A percentile compares a stretch with the other conserved stretches of the same genome.
phyloP scores from a whole-genome alignment of 2,797 vertebrate genomes.

The Pseudotriccus pelzelni region DNA sequence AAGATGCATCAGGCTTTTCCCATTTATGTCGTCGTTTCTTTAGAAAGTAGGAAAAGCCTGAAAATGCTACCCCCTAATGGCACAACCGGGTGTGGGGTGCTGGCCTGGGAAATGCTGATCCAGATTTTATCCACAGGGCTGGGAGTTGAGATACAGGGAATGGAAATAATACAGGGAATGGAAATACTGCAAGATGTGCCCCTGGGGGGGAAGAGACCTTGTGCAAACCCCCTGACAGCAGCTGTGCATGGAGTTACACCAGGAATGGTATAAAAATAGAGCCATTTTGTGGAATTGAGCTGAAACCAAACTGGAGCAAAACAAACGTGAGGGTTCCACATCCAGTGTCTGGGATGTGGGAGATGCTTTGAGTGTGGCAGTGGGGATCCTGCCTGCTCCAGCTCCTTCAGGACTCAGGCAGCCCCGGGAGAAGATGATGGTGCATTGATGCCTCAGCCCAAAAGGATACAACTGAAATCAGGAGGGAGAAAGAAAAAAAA shows the following conservation, averaged over 20 bases:
- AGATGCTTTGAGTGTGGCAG: background rate
- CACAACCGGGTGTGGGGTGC: background rate
- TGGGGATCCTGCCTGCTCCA: background rate
- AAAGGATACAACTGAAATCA: background rate
- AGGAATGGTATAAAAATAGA: background rate
- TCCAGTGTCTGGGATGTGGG: rapidly evolving
- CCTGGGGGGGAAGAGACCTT: background rate
- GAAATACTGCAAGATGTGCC: rapidly evolving
- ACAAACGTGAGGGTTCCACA: background rate
- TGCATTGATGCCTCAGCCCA: background rate
- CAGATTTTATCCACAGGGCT: background rate
- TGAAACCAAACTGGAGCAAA: background rate
- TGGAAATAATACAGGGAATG: background rate
- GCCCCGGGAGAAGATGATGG: background rate
- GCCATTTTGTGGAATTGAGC: background rate
- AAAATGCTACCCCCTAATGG: constrained; percentile 33
- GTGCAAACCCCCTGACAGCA: background rate
- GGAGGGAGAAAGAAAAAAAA: background rate
- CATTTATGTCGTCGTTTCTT: background rate
- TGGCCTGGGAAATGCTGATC: background rate
- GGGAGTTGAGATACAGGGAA: no score
- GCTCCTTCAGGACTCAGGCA: background rate
- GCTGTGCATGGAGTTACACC: background rate
- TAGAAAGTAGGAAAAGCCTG: background rate
- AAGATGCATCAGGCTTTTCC: background rate